phyloP scores from a whole-genome alignment of 2,888 invertebrate genomes.

The Shargacucullia verbasci region DNA sequence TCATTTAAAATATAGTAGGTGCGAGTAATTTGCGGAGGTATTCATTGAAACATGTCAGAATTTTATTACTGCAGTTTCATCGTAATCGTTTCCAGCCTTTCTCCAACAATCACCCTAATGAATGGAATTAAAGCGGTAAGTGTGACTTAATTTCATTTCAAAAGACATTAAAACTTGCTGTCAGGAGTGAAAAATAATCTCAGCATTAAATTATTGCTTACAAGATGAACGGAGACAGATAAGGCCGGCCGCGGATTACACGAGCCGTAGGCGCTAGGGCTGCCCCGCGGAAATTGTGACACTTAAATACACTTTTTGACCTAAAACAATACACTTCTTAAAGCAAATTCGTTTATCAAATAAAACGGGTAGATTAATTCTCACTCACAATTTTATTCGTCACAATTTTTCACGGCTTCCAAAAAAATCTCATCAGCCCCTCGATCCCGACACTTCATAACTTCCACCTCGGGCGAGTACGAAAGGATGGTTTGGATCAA shows the following conservation, averaged over 20 bases:
- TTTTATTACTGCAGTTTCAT: constrained; percentile 13
- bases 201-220: constrained; percentile 82
- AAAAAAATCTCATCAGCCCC: constrained; percentile 51
- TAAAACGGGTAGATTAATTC: constrained; percentile 21
- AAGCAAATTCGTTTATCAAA: constrained; percentile 7
- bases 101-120: constrained; percentile 61
- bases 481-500: constrained; percentile 54
- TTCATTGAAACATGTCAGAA: constrained; percentile 1
- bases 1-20: too few species aligned
- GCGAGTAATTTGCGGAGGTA: too few species aligned
- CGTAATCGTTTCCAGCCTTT: constrained; percentile 30
- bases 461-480: constrained; percentile 40
- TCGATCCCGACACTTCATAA: constrained; percentile 54
- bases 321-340: constrained; percentile 1
- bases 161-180: constrained; percentile 87
- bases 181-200: constrained; percentile 86
- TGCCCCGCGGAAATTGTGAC: constrained; percentile 8
- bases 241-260: constrained; percentile 72
- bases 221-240: constrained; percentile 82
- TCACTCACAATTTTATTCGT: constrained; percentile 31
- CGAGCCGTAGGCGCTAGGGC: constrained; percentile 43
- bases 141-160: constrained; percentile 82
- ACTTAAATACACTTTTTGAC: constrained; percentile 9
- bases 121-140: constrained; percentile 69
- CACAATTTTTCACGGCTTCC: constrained; percentile 35